phyloP scores from a whole-genome alignment of 2,888 invertebrate genomes.

The Calameuta pallipes region DNA sequence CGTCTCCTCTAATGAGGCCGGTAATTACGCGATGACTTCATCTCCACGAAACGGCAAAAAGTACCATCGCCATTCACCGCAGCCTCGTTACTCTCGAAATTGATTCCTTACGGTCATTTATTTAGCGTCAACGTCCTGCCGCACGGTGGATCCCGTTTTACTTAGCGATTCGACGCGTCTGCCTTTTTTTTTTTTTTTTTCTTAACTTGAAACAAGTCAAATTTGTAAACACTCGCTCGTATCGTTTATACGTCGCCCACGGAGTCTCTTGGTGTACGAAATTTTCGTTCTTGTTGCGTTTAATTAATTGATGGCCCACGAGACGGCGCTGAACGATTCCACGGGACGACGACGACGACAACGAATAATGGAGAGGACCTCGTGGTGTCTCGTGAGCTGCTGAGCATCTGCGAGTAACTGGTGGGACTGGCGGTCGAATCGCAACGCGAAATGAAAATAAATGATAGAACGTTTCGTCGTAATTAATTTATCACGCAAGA shows the following conservation, averaged over 20 bases:
- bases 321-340: no score
- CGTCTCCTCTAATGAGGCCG: constrained; percentile 62
- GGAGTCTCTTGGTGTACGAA: background rate
- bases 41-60: constrained; percentile 59
- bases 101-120: background rate
- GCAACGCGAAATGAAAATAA: constrained; percentile 63
- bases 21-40: constrained; percentile 65
- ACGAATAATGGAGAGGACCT: background rate
- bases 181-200: fast-evolving
- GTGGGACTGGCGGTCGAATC: constrained; percentile 38
- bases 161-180: background rate
- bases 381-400: background rate
- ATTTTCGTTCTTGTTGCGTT: background rate
- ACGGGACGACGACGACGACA: no score
- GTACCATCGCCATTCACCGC: constrained; percentile 42
- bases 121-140: background rate
- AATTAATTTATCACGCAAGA: constrained; percentile 59
- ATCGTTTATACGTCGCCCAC: background rate
- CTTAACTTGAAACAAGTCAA: background rate
- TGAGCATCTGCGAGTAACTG: constrained; percentile 19
- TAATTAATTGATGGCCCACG: background rate
- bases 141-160: no score
- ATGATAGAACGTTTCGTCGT: constrained; percentile 57
- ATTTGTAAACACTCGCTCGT: background rate
- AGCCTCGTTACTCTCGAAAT: background rate